Percentiles rank a stretch among this genome's conserved stretches.
These are phyloP conservation scores for Chiroxiphia lanceolata DNA, from an alignment of 2,797 vertebrate genomes.

Conservation along the genomic window DNA sequence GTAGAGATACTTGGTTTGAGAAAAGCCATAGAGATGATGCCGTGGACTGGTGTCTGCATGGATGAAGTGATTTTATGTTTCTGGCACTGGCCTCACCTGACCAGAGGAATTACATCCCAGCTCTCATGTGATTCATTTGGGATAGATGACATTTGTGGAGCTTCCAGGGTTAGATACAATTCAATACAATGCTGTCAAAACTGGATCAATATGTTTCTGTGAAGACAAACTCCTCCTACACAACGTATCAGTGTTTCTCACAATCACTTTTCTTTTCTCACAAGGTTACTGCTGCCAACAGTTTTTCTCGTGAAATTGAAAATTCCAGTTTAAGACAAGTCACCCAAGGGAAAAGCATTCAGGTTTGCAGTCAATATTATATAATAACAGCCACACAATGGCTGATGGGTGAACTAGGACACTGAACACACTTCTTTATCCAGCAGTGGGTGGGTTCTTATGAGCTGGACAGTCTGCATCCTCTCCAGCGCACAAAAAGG, in stretches of 20 bases:
- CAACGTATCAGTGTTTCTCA: not conserved
- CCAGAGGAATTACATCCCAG: not conserved
- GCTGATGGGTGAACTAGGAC: not conserved
- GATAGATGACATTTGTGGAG: not conserved
- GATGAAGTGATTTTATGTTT: not conserved
- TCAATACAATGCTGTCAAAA: not conserved
- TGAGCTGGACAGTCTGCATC: not conserved
- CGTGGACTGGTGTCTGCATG: not conserved
- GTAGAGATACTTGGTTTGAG: not conserved
- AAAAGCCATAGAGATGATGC: not conserved
- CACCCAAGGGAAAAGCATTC: not conserved
- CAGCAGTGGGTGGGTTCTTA: not conserved
- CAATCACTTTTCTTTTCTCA: not conserved
- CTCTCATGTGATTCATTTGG: not conserved
- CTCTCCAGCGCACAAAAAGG: slow-evolving; percentile 74
- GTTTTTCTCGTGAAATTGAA: not conserved
- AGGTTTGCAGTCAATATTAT: not conserved
- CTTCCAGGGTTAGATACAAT: not conserved
- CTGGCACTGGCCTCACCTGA: not conserved
- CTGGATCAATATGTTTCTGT: not conserved
- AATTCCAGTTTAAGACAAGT: not conserved
- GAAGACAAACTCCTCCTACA: not conserved
- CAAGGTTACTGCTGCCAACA: slow-evolving; percentile 16
- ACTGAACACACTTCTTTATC: not conserved
- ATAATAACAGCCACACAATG: not conserved